Conservation (phyloP, 2,113 vertebrate species). For the Hystrix brachyura region DNA sequence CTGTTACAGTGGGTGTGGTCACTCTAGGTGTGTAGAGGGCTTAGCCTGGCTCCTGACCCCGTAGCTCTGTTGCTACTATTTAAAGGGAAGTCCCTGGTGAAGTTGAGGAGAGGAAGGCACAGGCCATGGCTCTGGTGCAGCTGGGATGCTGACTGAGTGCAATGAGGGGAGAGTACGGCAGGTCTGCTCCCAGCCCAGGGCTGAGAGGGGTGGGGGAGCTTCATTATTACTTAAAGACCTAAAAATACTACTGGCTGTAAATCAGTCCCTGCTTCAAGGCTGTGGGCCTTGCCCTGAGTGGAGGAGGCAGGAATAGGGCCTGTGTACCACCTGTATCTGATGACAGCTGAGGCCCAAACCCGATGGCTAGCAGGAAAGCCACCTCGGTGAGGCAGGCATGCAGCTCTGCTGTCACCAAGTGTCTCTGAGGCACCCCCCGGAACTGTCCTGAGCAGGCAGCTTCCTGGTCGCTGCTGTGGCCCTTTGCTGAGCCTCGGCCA, state of each 20-base stretch:
- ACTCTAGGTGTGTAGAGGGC: no score
- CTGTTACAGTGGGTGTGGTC: neutral
- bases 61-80: neutral
- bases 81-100: neutral
- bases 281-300: slow-evolving; percentile 55
- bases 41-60: neutral
- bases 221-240: slow-evolving; percentile 75
- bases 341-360: neutral
- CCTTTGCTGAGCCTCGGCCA: neutral
- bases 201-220: neutral
- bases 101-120: neutral
- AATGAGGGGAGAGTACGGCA: neutral
- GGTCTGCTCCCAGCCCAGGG: neutral
- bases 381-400: neutral
- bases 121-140: neutral
- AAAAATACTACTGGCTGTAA: slow-evolving; percentile 74
- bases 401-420: neutral
- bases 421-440: neutral
- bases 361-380: neutral
- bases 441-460: neutral
- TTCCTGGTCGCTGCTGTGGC: neutral
- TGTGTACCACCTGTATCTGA: slow-evolving; percentile 78
- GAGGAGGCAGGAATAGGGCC: slow-evolving; percentile 54
- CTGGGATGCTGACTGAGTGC: neutral
- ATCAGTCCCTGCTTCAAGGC: slow-evolving; percentile 79